phyloP scores from a whole-genome alignment of 2,888 invertebrate genomes.

The Perizoma affinitatum region DNA sequence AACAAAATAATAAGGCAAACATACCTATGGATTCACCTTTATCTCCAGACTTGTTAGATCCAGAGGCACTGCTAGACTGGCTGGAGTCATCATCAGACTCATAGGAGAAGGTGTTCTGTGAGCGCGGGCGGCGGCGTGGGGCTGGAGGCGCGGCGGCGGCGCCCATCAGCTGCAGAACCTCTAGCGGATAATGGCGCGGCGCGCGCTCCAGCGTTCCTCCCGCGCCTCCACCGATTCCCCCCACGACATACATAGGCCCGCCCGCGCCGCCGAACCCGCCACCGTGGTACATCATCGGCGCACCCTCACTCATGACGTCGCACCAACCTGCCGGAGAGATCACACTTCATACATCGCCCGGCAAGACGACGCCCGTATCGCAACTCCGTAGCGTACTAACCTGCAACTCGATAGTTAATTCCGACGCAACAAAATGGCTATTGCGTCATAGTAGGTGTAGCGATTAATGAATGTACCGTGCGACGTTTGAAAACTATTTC shows the following conservation, averaged over 20 bases:
- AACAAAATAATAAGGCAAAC: slow-evolving; percentile 1
- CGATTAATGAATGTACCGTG: slow-evolving; percentile 59
- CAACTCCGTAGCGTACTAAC: slow-evolving; percentile 56
- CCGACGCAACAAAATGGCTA: slow-evolving; percentile 59
- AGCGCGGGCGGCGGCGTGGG: slow-evolving; percentile 57
- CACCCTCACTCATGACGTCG: slow-evolving; percentile 69
- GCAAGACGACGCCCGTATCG: slow-evolving; percentile 34
- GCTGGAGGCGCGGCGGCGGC: slow-evolving; percentile 60
- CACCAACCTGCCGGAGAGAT: slow-evolving; percentile 50
- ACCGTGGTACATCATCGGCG: slow-evolving; percentile 71
- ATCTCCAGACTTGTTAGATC: slow-evolving; percentile 74
- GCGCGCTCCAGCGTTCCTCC: slow-evolving; percentile 59
- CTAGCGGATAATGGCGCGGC: slow-evolving; percentile 65
- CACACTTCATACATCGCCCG: slow-evolving; percentile 45
- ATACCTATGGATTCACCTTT: slow-evolving; percentile 58
- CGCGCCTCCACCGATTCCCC: slow-evolving; percentile 60
- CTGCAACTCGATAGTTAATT: slow-evolving; percentile 60
- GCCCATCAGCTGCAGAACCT: slow-evolving; percentile 60
- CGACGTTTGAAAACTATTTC: slow-evolving; percentile 64
- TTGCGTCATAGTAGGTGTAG: slow-evolving; percentile 74
- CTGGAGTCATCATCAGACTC: slow-evolving; percentile 80
- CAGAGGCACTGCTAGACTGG: slow-evolving; percentile 78
- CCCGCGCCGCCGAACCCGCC: slow-evolving; percentile 61
- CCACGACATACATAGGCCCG: slow-evolving; percentile 61
- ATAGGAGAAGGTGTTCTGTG: slow-evolving; percentile 68